These are phyloP conservation scores for Apeira syringaria DNA, from an alignment of 2,888 invertebrate genomes.

Conservation along the genomic window DNA sequence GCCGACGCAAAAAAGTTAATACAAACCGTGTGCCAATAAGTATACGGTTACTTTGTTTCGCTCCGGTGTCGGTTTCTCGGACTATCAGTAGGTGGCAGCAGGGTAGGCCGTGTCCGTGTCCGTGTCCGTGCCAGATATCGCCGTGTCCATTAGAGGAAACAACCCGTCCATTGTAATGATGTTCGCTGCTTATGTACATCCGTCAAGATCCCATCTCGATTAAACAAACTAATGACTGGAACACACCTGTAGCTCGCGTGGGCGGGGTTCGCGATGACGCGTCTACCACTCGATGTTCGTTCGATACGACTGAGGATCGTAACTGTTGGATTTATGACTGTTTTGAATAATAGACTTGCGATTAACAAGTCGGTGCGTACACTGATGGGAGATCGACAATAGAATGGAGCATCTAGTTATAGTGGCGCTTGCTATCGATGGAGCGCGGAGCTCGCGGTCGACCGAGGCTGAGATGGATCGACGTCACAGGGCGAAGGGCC, in stretches of 20 bases:
- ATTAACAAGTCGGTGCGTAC: too few species aligned
- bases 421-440: too few species aligned
- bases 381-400: too few species aligned
- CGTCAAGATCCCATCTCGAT: constrained; percentile 75
- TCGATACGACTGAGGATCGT: constrained; percentile 43
- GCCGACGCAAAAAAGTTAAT: constrained; percentile 58
- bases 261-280: constrained; percentile 59
- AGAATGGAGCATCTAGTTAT: too few species aligned
- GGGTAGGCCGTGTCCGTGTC: constrained; percentile 24
- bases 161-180: constrained; percentile 68
- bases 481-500: too few species aligned
- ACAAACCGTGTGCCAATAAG: constrained; percentile 68
- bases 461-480: too few species aligned
- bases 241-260: constrained; percentile 64
- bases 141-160: constrained; percentile 73
- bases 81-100: constrained; percentile 58
- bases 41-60: constrained; percentile 69
- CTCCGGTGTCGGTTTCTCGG: constrained; percentile 69
- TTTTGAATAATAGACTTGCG: constrained; percentile 25
- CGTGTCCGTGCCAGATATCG: constrained; percentile 45
- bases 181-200: constrained; percentile 67
- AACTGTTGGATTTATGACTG: constrained; percentile 33
- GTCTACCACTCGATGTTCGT: constrained; percentile 55
- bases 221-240: constrained; percentile 74
- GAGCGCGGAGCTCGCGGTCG: too few species aligned